Evolutionary conservation across 2,888 invertebrate species (phyloP), one percentile per base, ranked within the genome.

Genomic region (Buathra laborator): DNA sequence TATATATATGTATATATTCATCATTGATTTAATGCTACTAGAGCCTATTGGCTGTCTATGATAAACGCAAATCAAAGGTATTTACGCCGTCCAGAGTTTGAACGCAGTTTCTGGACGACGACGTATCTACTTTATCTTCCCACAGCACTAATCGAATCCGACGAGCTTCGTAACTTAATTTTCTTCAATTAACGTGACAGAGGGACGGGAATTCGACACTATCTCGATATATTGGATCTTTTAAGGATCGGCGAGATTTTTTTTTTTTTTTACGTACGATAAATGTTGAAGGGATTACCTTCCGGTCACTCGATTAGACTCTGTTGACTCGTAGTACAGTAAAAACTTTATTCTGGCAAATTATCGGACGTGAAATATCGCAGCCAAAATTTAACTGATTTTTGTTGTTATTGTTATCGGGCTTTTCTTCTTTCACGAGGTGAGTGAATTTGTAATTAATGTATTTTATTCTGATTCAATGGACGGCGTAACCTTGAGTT

Each of bases 141-240:
- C 19, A 16, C 46, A 46, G 67, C 6, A 3, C 19, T 46, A 37
- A 37, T 37, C 37, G 19, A 10, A 56, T 5, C 44, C 19, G 12
- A 29, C 16, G 48, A 51, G 53, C 9, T 24, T 56, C 43, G 24
- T 62, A 32, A 44, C 24, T 59, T 7, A 64, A 75, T 75, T 48
- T 44, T 29, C 48, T 48, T 64, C 62, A 64, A 75, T 75, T 37
- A 75, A 16, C 48, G 19, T 51, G 48, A 64, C 46, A 75, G 16
- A 19, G 14, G 37, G 48, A 64, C 32, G 62, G 16, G 46, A 74
- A 46, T 46, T 48, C 51, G 48, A 48, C 32, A 9, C n/a, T 12
- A 12, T 64, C 48, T 1, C 37, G 43, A 48, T 64, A 5, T 48
- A 32, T 16, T 16, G 16, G 62, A 29, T 24, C 46, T n/a, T 14